A percentile compares a stretch with the other conserved stretches of the same genome.
Evolutionary conservation across 2,113 vertebrate genomes (phyloP).

Genomic region (Corythornis madagascariensis): DNA sequence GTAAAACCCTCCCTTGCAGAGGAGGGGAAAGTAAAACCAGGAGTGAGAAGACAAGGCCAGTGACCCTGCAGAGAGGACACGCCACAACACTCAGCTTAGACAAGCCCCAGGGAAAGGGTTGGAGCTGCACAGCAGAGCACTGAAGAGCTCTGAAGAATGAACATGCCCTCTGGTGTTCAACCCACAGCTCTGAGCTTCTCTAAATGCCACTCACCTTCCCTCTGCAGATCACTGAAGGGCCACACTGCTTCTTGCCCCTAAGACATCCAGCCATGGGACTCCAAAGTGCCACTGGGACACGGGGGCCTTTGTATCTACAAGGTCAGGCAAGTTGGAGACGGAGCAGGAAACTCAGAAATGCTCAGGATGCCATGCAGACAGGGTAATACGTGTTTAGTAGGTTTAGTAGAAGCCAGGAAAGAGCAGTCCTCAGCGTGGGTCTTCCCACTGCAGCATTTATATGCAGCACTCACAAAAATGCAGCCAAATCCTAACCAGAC

Average conservation of each 20-base stretch:
- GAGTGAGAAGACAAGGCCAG: neutral
- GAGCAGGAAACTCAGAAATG: rapidly evolving
- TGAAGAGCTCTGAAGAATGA: neutral
- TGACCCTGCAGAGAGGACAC: neutral
- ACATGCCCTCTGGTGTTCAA: constrained; percentile 56
- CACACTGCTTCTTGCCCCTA: neutral
- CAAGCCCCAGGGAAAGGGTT: neutral
- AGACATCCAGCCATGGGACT: neutral
- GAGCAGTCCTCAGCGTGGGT: neutral
- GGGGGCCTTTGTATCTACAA: neutral
- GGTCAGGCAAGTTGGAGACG: neutral
- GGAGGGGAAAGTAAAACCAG: neutral
- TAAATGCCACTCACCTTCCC: neutral
- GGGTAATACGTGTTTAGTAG: neutral
- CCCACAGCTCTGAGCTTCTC: neutral
- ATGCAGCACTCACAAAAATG: rapidly evolving
- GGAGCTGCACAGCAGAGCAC: neutral
- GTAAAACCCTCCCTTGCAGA: neutral
- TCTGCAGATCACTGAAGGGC: neutral
- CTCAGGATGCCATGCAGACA: neutral
- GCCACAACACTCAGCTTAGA: neutral
- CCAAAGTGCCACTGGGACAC: neutral
- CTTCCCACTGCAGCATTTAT: neutral
- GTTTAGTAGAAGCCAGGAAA: neutral
- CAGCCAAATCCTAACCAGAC: neutral